phyloP scores from a whole-genome alignment of 2,888 invertebrate genomes.

The Uropetala carovei region DNA sequence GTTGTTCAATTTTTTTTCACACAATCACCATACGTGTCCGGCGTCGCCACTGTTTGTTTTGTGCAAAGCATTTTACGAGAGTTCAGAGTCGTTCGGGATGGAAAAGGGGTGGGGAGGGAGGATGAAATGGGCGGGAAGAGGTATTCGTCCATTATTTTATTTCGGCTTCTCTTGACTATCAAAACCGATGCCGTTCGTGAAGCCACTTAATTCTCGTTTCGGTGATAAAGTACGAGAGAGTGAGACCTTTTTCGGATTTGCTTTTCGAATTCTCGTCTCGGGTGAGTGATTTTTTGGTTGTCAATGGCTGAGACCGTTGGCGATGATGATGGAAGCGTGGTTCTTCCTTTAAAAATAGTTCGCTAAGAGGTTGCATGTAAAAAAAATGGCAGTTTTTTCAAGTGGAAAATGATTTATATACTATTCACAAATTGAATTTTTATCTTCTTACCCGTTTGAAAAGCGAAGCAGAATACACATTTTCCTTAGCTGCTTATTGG shows the following conservation, averaged over 20 bases:
- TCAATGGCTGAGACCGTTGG: not conserved
- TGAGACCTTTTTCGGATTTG: not conserved
- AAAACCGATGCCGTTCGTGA: conserved; percentile 4
- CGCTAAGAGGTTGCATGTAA: not conserved
- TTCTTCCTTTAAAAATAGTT: not conserved
- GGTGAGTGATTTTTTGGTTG: not conserved
- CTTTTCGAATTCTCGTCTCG: not conserved
- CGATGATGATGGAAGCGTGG: not conserved
- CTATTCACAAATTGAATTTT: no score
- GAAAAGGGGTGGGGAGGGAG: not conserved
- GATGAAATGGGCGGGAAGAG: conserved; percentile 5
- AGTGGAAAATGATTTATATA: not conserved
- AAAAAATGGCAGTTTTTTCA: not conserved
- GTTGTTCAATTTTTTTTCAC: conserved; percentile 50
- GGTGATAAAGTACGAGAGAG: not conserved
- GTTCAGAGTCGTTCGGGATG: no score
- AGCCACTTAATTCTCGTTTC: not conserved
- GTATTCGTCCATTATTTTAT: conserved; percentile 17
- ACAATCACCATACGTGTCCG: conserved; percentile 50
- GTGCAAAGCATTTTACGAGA: conserved; percentile 39
- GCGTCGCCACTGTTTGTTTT: conserved; percentile 22
- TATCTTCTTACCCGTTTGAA: no score
- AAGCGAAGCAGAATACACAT: no score
- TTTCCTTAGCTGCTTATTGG: no score
- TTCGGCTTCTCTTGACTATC: conserved; percentile 8